Base-by-base conservation (phyloP, 2,797 vertebrate genomes). In the Poecile montanus region DNA sequence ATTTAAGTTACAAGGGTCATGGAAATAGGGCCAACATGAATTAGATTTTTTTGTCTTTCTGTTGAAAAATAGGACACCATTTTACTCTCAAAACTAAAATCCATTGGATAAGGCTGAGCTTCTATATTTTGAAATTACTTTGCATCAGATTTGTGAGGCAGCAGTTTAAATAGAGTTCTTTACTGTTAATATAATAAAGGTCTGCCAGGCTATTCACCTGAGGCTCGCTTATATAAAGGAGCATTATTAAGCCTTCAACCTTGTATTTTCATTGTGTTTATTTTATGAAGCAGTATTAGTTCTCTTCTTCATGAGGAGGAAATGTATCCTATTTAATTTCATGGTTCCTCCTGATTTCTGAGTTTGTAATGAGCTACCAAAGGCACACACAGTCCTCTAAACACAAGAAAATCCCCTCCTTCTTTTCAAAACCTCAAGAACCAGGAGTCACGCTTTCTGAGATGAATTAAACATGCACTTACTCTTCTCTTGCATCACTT, bases 231-330 rank as follows among this genome's bases (percentile, higher is more conserved):
- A 53, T 29, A 80, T 34, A 76, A 81, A 89, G 67, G 42, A 79
- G 34, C 53, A n/a, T 81, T 91, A 77, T 79, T 85, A 85, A 92
- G 61, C 61, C 48, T 90, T 51, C 53, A 91, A 30, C 61, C n/a
- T 86, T 70, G 42, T 76, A 38, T 94, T 93, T 94, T 83, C 78
- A 38, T 44, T 91, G 56, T 85, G n/a, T 92, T 92, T 87, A 79
- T 94, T 93, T 78, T 60, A 57, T 80, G 75, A 81, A 78, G 29
- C 47, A 76, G 10, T 74, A 92, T 88, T 85, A 91, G 19, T n/a
- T 63, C 29, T 76, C 79, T 58, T 23, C 51, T 89, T 82, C 44
- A 10, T 3, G 47, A 85, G 51, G 65, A 83, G 25, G 66, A 89
- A 84, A 78, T 63, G 16, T 45, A 32, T 48, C 18, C 32, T 82